Evolutionary conservation across 2,797 vertebrate genomes (phyloP), one percentile per base, ranked within the genome.

Genomic region (Loris lydekkerianus): DNA sequence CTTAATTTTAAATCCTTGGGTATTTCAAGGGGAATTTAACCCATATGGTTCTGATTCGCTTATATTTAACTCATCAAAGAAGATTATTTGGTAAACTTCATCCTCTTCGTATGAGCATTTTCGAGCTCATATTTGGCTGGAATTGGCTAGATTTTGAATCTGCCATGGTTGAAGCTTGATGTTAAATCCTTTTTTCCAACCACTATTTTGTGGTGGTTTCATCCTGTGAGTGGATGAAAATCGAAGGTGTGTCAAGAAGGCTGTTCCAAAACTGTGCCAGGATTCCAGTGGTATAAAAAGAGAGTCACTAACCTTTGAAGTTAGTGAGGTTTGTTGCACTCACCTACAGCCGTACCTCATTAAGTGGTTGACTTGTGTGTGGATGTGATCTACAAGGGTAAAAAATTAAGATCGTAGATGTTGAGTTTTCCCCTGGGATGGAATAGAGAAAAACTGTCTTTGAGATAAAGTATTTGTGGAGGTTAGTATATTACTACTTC

Each of bases 11-110:
- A 97, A 97, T 92, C 96, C 75, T 56, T 86, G 93, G 89, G 78
- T 77, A 93, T 97, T 96, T 97, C 94, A 90, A 97, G 95, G 96
- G 96, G 95, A 95, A 96, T 97, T 97, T 97, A 97, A 97, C 97
- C 95, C 97, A 97, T 95, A 96, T 96, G 96, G 95, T 97, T 98
- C 97, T 97, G 96, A 97, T 96, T 92, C 81, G 27, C 93, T 97
- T 96, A 56, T 75, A 86, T 73, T 97, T 95, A 91, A 81, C 69
- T 97, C 96, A 96, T 92, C 91, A 80, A 94, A 97, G 93, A 90
- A 82, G 82, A 93, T 85, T 95, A 91, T 97, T 96, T 92, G 88
- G 83, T 95, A 97, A 97, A 96, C 70, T 40, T 56, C 84, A 72
- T 46, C 53, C 69, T 95, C 89, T 60, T 69, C 94, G 89, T 86